Evolutionary conservation across 2,888 invertebrate species (phyloP), one percentile per base, ranked within the genome.

Genomic region (Andricus curvator): DNA sequence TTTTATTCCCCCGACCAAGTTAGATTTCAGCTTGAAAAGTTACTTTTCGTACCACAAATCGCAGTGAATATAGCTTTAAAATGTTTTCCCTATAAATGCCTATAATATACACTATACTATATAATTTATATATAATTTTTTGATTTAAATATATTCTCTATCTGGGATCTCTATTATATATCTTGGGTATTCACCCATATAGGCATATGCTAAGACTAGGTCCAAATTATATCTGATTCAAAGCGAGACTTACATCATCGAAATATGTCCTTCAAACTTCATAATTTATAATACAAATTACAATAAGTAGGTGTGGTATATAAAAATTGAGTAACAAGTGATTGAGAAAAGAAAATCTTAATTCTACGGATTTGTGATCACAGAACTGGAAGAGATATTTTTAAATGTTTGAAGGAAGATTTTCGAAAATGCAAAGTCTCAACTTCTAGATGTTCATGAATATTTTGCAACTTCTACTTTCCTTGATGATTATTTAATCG

Each of bases 91-190:
- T 84, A 76, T 84, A 85, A 86, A 85, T 80, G 20, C 11, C 41
- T 64, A 77, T 44, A 68, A 76, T 80, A 68, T 80, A 77, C 41
- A 51, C 64, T 78, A 56, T 80, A 80, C 56, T 80, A 79, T 67
- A 82, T 82, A 68, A 41, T 78, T 15, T 44, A 81, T 85, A 81
- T 84, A 68, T 85, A 83, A 82, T 83, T 81, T 74, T 87, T 88
- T 87, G 84, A 80, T 85, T 88, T 86, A 87, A 89, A 88, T 89
- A 89, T 86, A 88, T 82, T 86, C 84, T 89, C 86, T 89, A 89
- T 88, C 81, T 87, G 81, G 85, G 81, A 82, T 86, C 81, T 86
- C 81, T 85, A 74, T 64, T 29, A 25, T 64, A 33, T 83, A 86
- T 83, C 79, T 85, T 84, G 87, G 82, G 67, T 85, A 81, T 77